phyloP scores from a whole-genome alignment of 2,113 vertebrate genomes.

The Rhabdornis inornatus region DNA sequence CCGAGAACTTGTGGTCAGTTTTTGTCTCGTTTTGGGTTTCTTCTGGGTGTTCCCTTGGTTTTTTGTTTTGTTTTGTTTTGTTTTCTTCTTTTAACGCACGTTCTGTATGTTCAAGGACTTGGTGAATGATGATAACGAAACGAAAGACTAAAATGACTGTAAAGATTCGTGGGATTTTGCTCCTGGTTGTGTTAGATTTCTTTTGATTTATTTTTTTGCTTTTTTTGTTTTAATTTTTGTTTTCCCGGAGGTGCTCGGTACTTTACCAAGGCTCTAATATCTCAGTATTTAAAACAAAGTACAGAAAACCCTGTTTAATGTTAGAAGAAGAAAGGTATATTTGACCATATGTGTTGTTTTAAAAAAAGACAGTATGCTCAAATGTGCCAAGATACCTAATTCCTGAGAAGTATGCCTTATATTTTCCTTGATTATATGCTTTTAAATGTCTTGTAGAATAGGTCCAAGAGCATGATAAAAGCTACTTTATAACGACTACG shows the following conservation, averaged over 20 bases:
- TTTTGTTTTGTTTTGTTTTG: neutral
- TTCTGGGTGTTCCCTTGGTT: neutral
- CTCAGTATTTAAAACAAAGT: slow-evolving; percentile 71
- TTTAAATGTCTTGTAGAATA: slow-evolving; percentile 75
- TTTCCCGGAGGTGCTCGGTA: slow-evolving; percentile 70
- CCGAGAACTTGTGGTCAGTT: slow-evolving; percentile 66
- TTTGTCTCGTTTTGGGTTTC: slow-evolving; percentile 37
- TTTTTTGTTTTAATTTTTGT: neutral
- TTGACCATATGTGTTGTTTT: slow-evolving; percentile 80
- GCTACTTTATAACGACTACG: slow-evolving; percentile 73
- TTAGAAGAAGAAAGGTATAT: slow-evolving; percentile 71
- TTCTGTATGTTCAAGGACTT: slow-evolving; percentile 68
- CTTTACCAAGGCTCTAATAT: slow-evolving; percentile 74
- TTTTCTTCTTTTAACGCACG: slow-evolving; percentile 31
- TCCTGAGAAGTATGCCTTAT: slow-evolving; percentile 81
- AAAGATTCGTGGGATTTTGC: slow-evolving; percentile 53
- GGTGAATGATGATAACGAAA: slow-evolving; percentile 62
- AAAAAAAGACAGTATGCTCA: slow-evolving; percentile 78
- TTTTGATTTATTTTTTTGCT: neutral
- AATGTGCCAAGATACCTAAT: slow-evolving; percentile 80
- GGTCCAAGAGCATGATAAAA: slow-evolving; percentile 76
- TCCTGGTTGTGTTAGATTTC: slow-evolving; percentile 9
- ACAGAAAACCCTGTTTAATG: slow-evolving; percentile 65
- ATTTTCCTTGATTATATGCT: slow-evolving; percentile 75
- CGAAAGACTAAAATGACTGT: slow-evolving; percentile 73